Evolutionary conservation across 2,888 invertebrate species (phyloP).

Genomic region (Osmoderma eremita): DNA sequence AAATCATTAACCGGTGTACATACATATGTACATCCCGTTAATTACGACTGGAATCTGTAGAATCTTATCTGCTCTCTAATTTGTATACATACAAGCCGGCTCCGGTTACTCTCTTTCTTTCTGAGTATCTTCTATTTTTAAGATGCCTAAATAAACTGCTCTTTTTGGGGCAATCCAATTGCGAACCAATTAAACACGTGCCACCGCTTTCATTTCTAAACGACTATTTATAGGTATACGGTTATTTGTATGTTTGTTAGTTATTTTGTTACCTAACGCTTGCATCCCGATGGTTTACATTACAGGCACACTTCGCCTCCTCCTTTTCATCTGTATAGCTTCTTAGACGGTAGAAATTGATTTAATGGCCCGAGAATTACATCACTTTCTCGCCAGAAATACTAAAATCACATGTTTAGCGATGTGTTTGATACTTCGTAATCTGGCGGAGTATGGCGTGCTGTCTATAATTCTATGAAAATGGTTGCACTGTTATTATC

Average conservation of each 20-base stretch:
- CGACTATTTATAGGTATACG: conserved; percentile 29
- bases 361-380: too few species aligned
- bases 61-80: conserved; percentile 29
- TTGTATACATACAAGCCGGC: conserved; percentile 20
- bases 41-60: conserved; percentile 17
- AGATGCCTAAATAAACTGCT: conserved; percentile 13
- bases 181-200: conserved; percentile 37
- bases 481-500: too few species aligned
- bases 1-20: too few species aligned
- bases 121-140: conserved; percentile 26
- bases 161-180: conserved; percentile 36
- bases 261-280: conserved; percentile 24
- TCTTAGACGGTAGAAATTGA: too few species aligned
- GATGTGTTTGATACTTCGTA: too few species aligned
- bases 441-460: too few species aligned
- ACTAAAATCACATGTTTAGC: too few species aligned
- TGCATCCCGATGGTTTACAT: too few species aligned
- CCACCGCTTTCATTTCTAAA: conserved; percentile 30
- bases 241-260: conserved; percentile 28
- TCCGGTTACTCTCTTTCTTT: conserved; percentile 17
- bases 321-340: too few species aligned
- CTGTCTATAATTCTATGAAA: too few species aligned
- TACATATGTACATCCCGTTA: background rate
- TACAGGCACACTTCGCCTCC: too few species aligned
- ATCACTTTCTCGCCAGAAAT: too few species aligned